Conservation (phyloP, 1,140 invertebrate species). For the Diachasmimorpha longicaudata region DNA sequence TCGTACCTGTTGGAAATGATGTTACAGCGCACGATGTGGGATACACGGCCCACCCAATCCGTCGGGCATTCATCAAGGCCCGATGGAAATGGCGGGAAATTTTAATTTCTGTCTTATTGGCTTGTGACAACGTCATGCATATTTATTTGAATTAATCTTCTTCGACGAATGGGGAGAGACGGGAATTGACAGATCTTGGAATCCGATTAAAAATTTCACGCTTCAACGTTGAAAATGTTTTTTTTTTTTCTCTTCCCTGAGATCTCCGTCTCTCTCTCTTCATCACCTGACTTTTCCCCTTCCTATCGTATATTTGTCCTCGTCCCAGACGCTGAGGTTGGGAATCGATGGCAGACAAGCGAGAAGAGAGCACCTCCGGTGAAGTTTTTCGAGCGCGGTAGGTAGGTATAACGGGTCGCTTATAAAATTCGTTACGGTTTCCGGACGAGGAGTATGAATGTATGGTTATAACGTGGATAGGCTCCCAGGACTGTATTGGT, state of each 20-base stretch:
- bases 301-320: conserved; percentile 7
- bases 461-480: neutral
- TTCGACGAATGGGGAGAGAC: neutral
- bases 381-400: conserved; percentile 17
- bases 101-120: neutral
- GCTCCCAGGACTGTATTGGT: neutral
- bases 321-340: neutral
- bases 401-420: conserved; percentile 31
- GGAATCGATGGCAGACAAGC: neutral
- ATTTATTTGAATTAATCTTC: conserved; percentile 3
- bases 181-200: conserved; percentile 6
- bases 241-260: neutral
- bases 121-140: neutral
- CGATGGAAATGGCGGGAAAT: neutral
- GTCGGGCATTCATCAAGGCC: neutral
- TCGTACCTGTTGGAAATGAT: neutral
- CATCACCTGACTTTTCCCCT: neutral
- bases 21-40: neutral
- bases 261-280: neutral
- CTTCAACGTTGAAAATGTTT: neutral
- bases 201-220: conserved; percentile 10
- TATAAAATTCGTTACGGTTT: conserved; percentile 44
- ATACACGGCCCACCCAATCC: neutral
- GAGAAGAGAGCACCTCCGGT: conserved; percentile 17
- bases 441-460: conserved; percentile 10